Percentiles rank a stretch among this genome's conserved stretches.
Evolutionary conservation across 2,113 vertebrate genomes (phyloP).

Genomic region (Xenus cinereus): DNA sequence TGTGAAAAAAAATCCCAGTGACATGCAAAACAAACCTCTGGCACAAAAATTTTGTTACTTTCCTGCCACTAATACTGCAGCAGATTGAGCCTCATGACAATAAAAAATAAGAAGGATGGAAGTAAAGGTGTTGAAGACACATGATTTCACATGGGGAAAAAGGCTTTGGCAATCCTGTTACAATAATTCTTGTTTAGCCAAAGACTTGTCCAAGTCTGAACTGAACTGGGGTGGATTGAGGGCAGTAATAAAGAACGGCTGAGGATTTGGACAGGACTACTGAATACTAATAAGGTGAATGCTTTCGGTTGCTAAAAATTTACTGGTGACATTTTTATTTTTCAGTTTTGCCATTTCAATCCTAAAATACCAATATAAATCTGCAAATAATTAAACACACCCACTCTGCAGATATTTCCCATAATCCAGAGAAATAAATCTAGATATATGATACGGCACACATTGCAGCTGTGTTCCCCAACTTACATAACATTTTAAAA

Average conservation of each 20-base stretch:
- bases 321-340: conserved; percentile 68
- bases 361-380: conserved; percentile 20
- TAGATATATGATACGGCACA: conserved; percentile 56
- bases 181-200: conserved; percentile 70
- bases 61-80: conserved; percentile 44
- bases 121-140: background rate
- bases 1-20: background rate
- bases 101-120: background rate
- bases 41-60: conserved; percentile 61
- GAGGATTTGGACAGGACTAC: conserved; percentile 48
- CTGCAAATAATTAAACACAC: conserved; percentile 50
- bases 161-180: conserved; percentile 50
- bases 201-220: background rate
- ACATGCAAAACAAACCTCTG: background rate
- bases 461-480: conserved; percentile 40
- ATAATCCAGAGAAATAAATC: conserved; percentile 40
- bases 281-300: conserved; percentile 53
- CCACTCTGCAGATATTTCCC: conserved; percentile 21
- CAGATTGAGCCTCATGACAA: conserved; percentile 38
- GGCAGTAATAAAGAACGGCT: background rate
- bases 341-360: background rate
- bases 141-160: conserved; percentile 41
- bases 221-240: background rate
- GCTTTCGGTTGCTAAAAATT: conserved; percentile 71
- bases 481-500: conserved; percentile 63